A percentile compares a stretch with the other conserved stretches of the same genome.
phyloP scores from a whole-genome alignment of 2,888 invertebrate genomes.

The Diabrotica balteata region DNA sequence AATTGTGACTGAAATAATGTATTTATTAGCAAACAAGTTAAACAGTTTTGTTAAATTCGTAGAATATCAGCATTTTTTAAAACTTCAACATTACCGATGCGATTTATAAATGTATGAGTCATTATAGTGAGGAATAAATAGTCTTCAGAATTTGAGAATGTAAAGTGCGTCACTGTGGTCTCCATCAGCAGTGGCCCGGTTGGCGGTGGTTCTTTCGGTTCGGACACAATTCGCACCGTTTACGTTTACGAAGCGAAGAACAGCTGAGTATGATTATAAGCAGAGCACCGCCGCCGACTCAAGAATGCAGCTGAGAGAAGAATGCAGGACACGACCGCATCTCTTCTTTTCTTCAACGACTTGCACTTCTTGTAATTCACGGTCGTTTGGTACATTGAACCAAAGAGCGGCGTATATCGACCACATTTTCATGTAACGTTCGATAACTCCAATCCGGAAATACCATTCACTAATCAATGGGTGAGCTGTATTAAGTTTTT shows the following conservation, averaged over 20 bases:
- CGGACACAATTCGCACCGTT: conserved; percentile 17
- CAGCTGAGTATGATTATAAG: conserved; percentile 31
- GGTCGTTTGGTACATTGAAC: conserved; percentile 11
- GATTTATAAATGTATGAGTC: too few species aligned
- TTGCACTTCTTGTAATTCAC: conserved; percentile 9
- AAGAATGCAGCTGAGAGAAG: conserved; percentile 25
- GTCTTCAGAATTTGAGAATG: not conserved
- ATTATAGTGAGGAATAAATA: too few species aligned
- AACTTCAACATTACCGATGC: too few species aligned
- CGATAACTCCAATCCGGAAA: too few species aligned
- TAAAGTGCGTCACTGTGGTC: conserved; percentile 1
- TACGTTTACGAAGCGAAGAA: conserved; percentile 13
- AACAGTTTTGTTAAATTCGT: too few species aligned
- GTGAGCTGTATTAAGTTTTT: too few species aligned
- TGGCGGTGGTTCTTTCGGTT: conserved; percentile 4
- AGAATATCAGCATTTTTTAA: too few species aligned
- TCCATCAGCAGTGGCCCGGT: conserved; percentile 1
- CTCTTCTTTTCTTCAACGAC: conserved; percentile 13
- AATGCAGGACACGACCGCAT: conserved; percentile 21
- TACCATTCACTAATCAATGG: too few species aligned
- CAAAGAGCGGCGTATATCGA: not conserved
- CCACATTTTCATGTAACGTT: too few species aligned
- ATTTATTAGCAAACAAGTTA: too few species aligned
- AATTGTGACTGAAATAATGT: too few species aligned
- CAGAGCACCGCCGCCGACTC: conserved; percentile 22